Conservation (phyloP, 1,140 invertebrate species). For the Brachionus manjavacas region DNA sequence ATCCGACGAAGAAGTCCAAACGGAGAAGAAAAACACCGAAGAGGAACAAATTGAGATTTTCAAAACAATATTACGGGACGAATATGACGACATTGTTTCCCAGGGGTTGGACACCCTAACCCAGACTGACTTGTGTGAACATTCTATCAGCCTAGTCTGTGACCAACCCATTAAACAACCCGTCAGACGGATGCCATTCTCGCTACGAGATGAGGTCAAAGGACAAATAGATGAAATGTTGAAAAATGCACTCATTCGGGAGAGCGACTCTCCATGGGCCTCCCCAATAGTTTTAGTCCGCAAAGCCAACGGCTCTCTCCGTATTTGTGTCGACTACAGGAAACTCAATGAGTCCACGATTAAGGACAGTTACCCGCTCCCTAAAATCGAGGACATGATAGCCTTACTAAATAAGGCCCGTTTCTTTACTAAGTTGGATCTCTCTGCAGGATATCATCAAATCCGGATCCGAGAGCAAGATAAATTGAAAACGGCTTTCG, state of each 20-base stretch:
- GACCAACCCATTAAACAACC: not conserved
- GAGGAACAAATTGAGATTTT: too few relatives aligned
- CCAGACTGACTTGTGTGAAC: not conserved
- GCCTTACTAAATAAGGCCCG: not conserved
- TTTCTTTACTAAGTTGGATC: constrained; percentile 44
- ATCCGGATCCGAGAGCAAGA: constrained; percentile 42
- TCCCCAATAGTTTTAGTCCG: not conserved
- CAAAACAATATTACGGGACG: too few relatives aligned
- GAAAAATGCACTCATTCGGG: not conserved
- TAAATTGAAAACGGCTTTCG: constrained; percentile 42
- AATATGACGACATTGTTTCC: not conserved
- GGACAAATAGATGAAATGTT: too few relatives aligned
- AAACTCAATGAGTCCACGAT: not conserved
- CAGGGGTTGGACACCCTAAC: not conserved
- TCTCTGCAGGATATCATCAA: constrained; percentile 45
- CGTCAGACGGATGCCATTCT: not conserved
- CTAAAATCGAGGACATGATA: too few relatives aligned
- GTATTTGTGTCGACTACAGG: not conserved
- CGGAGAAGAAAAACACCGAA: too few relatives aligned
- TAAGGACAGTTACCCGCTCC: not conserved
- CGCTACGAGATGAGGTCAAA: too few relatives aligned
- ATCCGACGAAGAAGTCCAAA: too few relatives aligned
- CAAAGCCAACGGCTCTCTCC: not conserved
- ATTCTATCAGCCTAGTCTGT: not conserved
- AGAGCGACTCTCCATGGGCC: not conserved